phyloP scores from a whole-genome alignment of 1,140 invertebrate species.

The Drosophila trapezifrons region DNA sequence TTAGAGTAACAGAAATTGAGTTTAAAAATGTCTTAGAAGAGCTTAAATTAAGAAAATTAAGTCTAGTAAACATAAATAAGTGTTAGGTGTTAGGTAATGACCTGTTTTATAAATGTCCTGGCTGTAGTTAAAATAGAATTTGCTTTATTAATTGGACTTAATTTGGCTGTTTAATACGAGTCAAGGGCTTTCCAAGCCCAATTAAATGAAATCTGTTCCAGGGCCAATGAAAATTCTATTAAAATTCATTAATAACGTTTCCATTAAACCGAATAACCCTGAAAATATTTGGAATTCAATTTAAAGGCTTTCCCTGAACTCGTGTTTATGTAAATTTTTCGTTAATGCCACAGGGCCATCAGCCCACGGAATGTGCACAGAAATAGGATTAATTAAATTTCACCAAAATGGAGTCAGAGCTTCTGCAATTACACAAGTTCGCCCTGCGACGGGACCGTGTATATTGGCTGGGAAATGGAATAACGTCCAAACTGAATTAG shows the following conservation, averaged over 20 bases:
- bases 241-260: slow-evolving; percentile 35
- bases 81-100: no score
- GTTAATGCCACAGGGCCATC: slow-evolving; percentile 7
- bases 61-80: neutral
- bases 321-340: slow-evolving; percentile 27
- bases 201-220: neutral
- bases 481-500: slow-evolving; percentile 49
- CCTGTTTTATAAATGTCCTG: no score
- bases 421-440: slow-evolving; percentile 26
- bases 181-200: neutral
- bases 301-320: slow-evolving; percentile 15
- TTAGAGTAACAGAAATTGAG: neutral
- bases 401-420: slow-evolving; percentile 14
- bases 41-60: neutral
- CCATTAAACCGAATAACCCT: slow-evolving; percentile 18
- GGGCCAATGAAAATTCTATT: slow-evolving; percentile 10
- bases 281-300: slow-evolving; percentile 20
- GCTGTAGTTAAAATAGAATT: neutral
- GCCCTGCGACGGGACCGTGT: neutral
- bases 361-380: slow-evolving; percentile 2
- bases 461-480: slow-evolving; percentile 32
- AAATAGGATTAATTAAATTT: slow-evolving; percentile 45
- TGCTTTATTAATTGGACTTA: slow-evolving; percentile 9
- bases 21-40: no score
- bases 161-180: slow-evolving; percentile 5